phyloP scores from a whole-genome alignment of 2,888 invertebrate species.

The Thera obeliscata region DNA sequence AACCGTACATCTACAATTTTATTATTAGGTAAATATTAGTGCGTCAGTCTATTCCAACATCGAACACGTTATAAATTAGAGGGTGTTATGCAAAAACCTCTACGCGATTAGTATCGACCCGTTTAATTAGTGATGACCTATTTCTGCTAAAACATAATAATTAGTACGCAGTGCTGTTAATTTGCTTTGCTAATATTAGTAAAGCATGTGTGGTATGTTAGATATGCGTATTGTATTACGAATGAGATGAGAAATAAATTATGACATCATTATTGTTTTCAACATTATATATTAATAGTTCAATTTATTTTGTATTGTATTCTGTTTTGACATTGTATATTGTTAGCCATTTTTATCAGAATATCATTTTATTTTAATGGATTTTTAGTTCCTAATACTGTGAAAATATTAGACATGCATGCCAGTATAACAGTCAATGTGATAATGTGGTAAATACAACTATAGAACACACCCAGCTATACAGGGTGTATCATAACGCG shows the following conservation, averaged over 20 bases:
- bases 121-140: conserved; percentile 42
- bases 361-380: too few species aligned
- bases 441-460: too few species aligned
- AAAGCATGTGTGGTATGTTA: conserved; percentile 28
- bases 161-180: conserved; percentile 34
- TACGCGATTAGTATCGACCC: conserved; percentile 31
- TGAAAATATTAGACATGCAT: too few species aligned
- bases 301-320: too few species aligned
- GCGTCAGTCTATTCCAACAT: background rate
- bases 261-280: background rate
- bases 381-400: too few species aligned
- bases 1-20: too few species aligned
- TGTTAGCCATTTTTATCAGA: too few species aligned
- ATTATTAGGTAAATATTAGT: background rate
- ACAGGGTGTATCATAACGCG: too few species aligned
- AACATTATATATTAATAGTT: too few species aligned
- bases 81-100: conserved; percentile 15
- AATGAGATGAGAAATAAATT: conserved; percentile 5
- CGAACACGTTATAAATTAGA: conserved; percentile 6
- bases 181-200: conserved; percentile 41
- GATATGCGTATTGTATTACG: conserved; percentile 18
- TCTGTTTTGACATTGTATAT: too few species aligned
- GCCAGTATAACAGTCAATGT: too few species aligned
- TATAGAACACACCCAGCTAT: too few species aligned
- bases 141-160: conserved; percentile 42